Percentiles rank a stretch among this genome's conserved stretches.
phyloP scores from a whole-genome alignment of 2,888 invertebrate genomes.

The Spatulosminthurus flaviceps region DNA sequence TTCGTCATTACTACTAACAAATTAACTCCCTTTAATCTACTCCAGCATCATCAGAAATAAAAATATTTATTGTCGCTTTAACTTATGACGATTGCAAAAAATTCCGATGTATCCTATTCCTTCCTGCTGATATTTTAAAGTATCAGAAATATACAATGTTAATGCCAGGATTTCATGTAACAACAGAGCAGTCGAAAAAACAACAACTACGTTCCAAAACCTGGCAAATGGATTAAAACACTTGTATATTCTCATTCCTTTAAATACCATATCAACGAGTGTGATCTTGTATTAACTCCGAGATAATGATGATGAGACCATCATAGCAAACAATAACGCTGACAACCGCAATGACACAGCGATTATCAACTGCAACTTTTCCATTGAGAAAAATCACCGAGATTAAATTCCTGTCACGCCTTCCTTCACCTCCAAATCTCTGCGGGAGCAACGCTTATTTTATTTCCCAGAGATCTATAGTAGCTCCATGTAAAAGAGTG shows the following conservation, averaged over 20 bases:
- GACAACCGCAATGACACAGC: conserved; percentile 21
- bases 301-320: conserved; percentile 2
- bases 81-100: too few relatives aligned
- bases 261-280: not conserved
- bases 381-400: conserved; percentile 21
- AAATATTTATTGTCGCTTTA: too few relatives aligned
- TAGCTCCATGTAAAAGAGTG: not conserved
- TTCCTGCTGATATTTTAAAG: too few relatives aligned
- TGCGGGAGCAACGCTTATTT: conserved; percentile 15
- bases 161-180: too few relatives aligned
- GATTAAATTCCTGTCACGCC: conserved; percentile 30
- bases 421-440: conserved; percentile 27
- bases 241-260: too few relatives aligned
- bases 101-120: too few relatives aligned
- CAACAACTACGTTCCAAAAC: too few relatives aligned
- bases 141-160: too few relatives aligned
- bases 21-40: not conserved
- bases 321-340: conserved; percentile 7
- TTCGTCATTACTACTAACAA: not conserved
- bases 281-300: conserved; percentile 1
- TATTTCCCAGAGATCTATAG: not conserved
- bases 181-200: too few relatives aligned
- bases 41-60: too few relatives aligned
- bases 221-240: too few relatives aligned
- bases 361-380: conserved; percentile 21